Conservation (phyloP, 2,113 vertebrate genomes). For the Oreochromis aureus region DNA sequence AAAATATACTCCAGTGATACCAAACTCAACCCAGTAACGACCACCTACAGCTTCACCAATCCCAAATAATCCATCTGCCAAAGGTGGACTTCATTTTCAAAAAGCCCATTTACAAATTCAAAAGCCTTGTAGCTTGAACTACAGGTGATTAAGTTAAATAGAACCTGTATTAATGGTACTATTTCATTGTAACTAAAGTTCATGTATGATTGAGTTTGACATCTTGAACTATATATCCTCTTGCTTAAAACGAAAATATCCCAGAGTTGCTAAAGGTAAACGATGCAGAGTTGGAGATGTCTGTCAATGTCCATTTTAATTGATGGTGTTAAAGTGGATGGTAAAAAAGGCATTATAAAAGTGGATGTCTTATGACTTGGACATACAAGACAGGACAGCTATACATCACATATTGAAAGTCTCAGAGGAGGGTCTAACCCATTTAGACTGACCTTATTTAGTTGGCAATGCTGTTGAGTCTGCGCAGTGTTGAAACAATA, state of each 20-base stretch:
- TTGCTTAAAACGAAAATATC: rapidly evolving
- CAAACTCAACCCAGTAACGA: neutral
- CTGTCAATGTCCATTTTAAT: neutral
- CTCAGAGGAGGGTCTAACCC: slow-evolving; percentile 22
- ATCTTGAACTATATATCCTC: rapidly evolving
- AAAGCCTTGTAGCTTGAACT: rapidly evolving
- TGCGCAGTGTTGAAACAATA: slow-evolving; percentile 10
- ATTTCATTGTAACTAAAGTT: rapidly evolving
- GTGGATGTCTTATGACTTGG: neutral
- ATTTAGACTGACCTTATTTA: slow-evolving; percentile 41
- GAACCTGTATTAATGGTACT: neutral
- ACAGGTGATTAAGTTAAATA: neutral
- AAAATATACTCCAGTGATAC: neutral
- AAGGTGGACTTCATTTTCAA: neutral
- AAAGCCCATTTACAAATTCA: neutral
- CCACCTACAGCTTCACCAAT: neutral
- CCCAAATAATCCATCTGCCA: neutral
- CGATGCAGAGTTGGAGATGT: neutral
- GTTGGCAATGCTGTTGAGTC: neutral
- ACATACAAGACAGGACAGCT: neutral
- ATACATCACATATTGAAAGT: neutral
- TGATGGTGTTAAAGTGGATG: neutral
- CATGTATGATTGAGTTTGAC: neutral
- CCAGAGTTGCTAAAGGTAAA: neutral
- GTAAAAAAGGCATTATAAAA: neutral